Percentiles rank a stretch among this genome's conserved stretches.
These are phyloP conservation scores for Ceratothoa steindachneri DNA, from an alignment of 2,888 invertebrate species.

Conservation along the genomic window DNA sequence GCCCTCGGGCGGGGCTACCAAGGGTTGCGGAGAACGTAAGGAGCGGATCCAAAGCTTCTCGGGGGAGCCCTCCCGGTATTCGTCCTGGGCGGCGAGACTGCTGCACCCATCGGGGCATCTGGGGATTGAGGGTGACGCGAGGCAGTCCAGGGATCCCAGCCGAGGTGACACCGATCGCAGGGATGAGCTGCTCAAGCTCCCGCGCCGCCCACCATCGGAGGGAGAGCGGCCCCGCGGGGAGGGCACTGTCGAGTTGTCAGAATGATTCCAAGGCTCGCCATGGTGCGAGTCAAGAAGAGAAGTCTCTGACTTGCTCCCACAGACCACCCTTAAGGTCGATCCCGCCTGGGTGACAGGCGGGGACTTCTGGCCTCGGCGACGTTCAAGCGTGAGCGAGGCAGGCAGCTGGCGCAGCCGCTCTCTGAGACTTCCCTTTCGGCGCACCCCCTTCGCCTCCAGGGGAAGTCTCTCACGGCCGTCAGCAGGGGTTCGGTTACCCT, in stretches of 20 bases:
- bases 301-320: not conserved
- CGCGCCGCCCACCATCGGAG: conserved; percentile 17
- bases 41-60: conserved; percentile 42
- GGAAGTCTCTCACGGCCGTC: not conserved
- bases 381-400: conserved; percentile 37
- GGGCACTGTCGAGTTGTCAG: conserved; percentile 7
- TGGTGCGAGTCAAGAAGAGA: not conserved
- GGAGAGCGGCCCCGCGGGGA: not conserved
- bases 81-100: conserved; percentile 33
- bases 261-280: conserved; percentile 24
- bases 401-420: conserved; percentile 38
- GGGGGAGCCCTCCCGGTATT: conserved; percentile 40
- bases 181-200: conserved; percentile 25
- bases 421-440: conserved; percentile 40
- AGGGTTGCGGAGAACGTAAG: conserved; percentile 17
- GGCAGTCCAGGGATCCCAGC: conserved; percentile 34
- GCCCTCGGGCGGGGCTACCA: conserved; percentile 6
- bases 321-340: not conserved
- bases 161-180: conserved; percentile 26
- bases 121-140: conserved; percentile 27
- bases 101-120: conserved; percentile 30
- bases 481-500: not conserved
- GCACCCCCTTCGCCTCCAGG: conserved; percentile 1
- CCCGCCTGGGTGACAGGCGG: not conserved
- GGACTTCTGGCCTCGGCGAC: conserved; percentile 12